Evolutionary conservation across 1,140 invertebrate genomes (phyloP), one percentile per base, ranked within the genome.

Genomic region (Formica selysi): DNA sequence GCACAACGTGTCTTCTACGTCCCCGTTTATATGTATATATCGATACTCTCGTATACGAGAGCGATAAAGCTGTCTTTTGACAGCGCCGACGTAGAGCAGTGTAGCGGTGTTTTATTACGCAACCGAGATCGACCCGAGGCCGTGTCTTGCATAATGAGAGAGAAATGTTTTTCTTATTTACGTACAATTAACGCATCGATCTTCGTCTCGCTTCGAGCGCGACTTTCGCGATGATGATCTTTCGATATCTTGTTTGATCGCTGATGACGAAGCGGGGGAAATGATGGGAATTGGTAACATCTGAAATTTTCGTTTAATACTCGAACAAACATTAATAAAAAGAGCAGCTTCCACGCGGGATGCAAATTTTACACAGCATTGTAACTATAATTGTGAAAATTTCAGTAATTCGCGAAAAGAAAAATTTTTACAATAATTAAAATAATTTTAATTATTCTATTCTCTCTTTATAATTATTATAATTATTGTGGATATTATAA

Each of bases 131-230:
- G 57, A 83, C 22, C 51, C 44, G 44, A 41, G 29, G 54, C 54
- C 44, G 44, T 68, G 64, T 41, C 48, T 85, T 79, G 29, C 62
- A 70, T 85, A 85, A 79, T 36, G 38, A 85, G 26, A 85, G 79
- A 65, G 44, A 38, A 51, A 51, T 51, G 16, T 51, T 68, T 44
- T 62, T 67, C 62, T 86, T 13, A 70, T 86, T 86, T 67, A 70
- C 84, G 29, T 61, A 68, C 51, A 62, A 86, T 86, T 86, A 68
- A 79, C 29, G 48, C 59, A 44, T 68, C 84, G n/a, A 32, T 38
- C 29, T 41, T 78, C 13, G 36, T 54, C 36, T 22, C 38, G 51
- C 38, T 38, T 41, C 68, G 54, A 61, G 54, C 79, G 38, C 79
- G 51, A 85, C 48, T 57, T 79, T 79, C 13, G 44, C 22, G 70